Evolutionary conservation across 2,797 vertebrate genomes (phyloP).

Genomic region (Anabas testudineus): DNA sequence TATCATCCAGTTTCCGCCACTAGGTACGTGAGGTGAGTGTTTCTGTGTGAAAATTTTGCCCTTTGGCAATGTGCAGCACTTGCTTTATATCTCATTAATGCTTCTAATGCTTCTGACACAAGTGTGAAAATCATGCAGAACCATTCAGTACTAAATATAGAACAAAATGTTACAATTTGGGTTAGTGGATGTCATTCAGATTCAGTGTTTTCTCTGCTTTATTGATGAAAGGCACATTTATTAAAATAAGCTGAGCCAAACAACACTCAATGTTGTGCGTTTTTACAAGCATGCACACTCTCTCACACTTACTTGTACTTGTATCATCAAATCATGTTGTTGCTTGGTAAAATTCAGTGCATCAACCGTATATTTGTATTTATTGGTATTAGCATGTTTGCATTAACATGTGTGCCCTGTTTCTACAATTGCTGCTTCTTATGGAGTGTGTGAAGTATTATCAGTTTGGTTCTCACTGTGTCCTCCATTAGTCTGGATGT

Average conservation of each 20-base stretch:
- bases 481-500: constrained; percentile 64
- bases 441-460: constrained; percentile 21
- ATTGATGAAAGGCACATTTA: not conserved
- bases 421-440: not conserved
- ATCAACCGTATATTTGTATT: not conserved
- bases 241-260: not conserved
- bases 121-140: not conserved
- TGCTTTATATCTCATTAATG: not conserved
- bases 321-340: not conserved
- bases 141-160: not conserved
- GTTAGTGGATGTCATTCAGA: not conserved
- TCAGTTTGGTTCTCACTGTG: constrained; percentile 22
- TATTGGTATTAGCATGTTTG: not conserved
- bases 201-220: not conserved
- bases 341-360: not conserved
- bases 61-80: not conserved
- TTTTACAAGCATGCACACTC: not conserved
- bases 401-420: not conserved
- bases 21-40: not conserved
- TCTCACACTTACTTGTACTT: not conserved
- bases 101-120: not conserved
- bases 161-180: not conserved
- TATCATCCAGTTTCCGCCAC: not conserved
- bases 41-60: not conserved
- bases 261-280: not conserved